A percentile compares a stretch with the other conserved stretches of the same genome.
Evolutionary conservation across 2,888 invertebrate genomes (phyloP).

Genomic region (Trissolcus brochymenae): DNA sequence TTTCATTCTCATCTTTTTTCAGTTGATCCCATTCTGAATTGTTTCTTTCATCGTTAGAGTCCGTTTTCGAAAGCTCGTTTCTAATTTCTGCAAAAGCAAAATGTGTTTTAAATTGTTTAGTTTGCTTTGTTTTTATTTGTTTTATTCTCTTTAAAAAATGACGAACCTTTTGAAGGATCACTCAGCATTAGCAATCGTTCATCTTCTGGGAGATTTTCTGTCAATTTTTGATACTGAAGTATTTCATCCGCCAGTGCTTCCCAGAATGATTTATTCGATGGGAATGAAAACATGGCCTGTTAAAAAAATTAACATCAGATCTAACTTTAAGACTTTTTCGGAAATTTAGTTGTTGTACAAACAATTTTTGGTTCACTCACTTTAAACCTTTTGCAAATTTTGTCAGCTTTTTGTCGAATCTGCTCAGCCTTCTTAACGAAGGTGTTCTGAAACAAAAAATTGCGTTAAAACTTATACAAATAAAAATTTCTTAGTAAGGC

Average conservation of each 20-base stretch:
- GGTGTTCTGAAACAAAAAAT: slow-evolving; percentile 65
- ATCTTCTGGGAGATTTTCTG: slow-evolving; percentile 80
- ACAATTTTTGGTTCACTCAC: slow-evolving; percentile 64
- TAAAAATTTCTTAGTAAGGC: background rate
- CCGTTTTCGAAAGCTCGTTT: too few relatives aligned
- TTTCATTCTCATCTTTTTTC: background rate
- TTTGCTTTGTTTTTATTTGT: too few relatives aligned
- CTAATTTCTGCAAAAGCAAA: too few relatives aligned
- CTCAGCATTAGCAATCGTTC: slow-evolving; percentile 74
- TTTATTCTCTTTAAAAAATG: too few relatives aligned
- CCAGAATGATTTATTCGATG: slow-evolving; percentile 83
- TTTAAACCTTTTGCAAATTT: slow-evolving; percentile 80
- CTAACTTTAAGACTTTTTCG: background rate
- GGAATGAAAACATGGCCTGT: slow-evolving; percentile 81
- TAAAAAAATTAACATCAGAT: background rate
- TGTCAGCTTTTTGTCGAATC: slow-evolving; percentile 84
- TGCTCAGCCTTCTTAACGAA: slow-evolving; percentile 84
- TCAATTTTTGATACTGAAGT: slow-evolving; percentile 82
- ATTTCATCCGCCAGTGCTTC: slow-evolving; percentile 84
- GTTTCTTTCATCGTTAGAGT: too few relatives aligned
- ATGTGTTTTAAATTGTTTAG: too few relatives aligned
- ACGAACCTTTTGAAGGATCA: too few relatives aligned
- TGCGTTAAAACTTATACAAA: background rate
- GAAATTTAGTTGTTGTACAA: background rate
- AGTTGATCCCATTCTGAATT: too few relatives aligned